Conservation (phyloP, 2,113 vertebrate genomes). For the Boulengeromyrus knoepffleri region DNA sequence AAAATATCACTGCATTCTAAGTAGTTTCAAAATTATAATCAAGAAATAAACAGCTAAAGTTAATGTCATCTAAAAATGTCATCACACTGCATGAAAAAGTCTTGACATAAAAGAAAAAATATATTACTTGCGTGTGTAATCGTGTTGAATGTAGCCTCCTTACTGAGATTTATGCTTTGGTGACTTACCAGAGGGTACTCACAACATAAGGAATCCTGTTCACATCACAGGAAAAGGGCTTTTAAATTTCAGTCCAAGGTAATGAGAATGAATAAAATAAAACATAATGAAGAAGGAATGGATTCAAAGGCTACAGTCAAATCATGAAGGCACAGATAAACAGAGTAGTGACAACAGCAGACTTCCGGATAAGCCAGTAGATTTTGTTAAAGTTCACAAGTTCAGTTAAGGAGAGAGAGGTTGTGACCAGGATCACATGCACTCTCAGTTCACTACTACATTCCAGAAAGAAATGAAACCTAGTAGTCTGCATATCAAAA, state of each 20-base stretch:
- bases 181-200: background rate
- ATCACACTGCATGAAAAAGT: background rate
- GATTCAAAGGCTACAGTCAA: background rate
- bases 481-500: constrained; percentile 2
- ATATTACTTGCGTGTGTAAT: background rate
- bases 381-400: background rate
- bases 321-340: background rate
- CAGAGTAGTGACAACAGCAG: background rate
- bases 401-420: background rate
- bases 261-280: background rate
- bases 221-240: background rate
- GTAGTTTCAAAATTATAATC: background rate
- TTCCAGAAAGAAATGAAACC: background rate
- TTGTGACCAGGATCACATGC: background rate
- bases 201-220: background rate
- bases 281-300: background rate
- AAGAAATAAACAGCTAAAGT: background rate
- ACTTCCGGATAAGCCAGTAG: background rate
- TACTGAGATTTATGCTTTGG: background rate
- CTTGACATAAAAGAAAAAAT: background rate
- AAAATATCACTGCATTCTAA: background rate
- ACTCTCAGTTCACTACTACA: background rate
- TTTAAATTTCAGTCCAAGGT: background rate
- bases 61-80: background rate
- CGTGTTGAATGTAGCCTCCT: background rate